Evolutionary conservation across 1,140 invertebrate genomes (phyloP).

Genomic region (Campodea augens): DNA sequence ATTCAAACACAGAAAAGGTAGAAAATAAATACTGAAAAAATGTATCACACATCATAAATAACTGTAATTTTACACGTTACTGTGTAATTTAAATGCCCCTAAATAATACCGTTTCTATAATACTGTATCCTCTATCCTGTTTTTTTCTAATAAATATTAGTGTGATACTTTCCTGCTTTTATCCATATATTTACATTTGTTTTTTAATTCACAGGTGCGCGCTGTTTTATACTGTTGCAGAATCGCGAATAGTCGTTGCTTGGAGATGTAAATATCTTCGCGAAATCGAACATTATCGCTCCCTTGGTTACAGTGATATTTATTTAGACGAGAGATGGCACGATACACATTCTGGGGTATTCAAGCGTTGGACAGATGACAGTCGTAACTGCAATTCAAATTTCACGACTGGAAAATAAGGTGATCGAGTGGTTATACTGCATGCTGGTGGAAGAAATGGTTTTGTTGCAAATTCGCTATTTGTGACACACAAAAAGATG

Average conservation of each 20-base stretch:
- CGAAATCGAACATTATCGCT: not conserved
- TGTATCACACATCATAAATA: too few species aligned
- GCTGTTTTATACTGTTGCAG: too few species aligned
- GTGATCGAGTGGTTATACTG: not conserved
- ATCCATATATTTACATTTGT: not conserved
- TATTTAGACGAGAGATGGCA: conserved; percentile 1
- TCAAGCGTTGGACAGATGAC: not conserved
- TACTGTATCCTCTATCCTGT: too few species aligned
- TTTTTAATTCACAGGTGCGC: too few species aligned
- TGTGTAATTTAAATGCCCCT: not conserved
- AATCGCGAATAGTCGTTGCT: not conserved
- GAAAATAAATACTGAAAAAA: too few species aligned
- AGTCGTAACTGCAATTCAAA: not conserved
- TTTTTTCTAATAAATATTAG: too few species aligned
- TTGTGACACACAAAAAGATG: not conserved
- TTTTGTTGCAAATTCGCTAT: not conserved
- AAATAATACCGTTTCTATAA: too few species aligned
- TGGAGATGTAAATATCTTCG: not conserved
- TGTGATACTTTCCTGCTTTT: not conserved
- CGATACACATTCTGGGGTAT: not conserved
- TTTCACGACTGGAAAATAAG: not conserved
- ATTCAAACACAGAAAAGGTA: too few species aligned
- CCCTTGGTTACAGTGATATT: not conserved
- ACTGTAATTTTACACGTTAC: not conserved
- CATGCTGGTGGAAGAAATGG: not conserved